Evolutionary conservation across 2,888 invertebrate genomes (phyloP).

Genomic region (Melanostoma scalare): DNA sequence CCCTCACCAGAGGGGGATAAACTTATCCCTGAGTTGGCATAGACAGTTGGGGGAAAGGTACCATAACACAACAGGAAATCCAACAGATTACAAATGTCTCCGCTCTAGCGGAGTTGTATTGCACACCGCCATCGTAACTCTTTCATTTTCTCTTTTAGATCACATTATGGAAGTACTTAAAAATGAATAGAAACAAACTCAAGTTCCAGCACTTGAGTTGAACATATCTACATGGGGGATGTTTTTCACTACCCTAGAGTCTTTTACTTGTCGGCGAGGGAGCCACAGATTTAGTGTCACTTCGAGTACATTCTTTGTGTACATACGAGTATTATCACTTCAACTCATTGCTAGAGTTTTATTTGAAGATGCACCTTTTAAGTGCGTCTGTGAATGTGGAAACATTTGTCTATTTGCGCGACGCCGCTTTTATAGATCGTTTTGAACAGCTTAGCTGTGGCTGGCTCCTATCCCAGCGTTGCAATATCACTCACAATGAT

Average conservation of each 20-base stretch:
- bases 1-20: constrained; percentile 8
- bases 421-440: constrained; percentile 9
- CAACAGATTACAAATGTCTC: constrained; percentile 46
- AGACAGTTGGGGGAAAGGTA: constrained; percentile 38
- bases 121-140: constrained; percentile 7
- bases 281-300: constrained; percentile 17
- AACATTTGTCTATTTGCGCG: constrained; percentile 41
- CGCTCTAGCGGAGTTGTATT: not conserved
- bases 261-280: constrained; percentile 2
- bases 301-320: constrained; percentile 56
- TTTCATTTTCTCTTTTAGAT: constrained; percentile 37
- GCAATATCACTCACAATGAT: constrained; percentile 24
- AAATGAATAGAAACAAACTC: constrained; percentile 2
- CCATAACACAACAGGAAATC: constrained; percentile 66
- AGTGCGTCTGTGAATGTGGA: constrained; percentile 41
- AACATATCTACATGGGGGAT: constrained; percentile 33
- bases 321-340: constrained; percentile 56
- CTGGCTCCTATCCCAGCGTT: constrained; percentile 1
- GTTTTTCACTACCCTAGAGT: constrained; percentile 46
- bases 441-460: too few relatives aligned
- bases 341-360: constrained; percentile 31
- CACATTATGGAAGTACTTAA: constrained; percentile 10
- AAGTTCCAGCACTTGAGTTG: too few relatives aligned
- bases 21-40: constrained; percentile 7
- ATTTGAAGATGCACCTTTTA: constrained; percentile 33